Evolutionary conservation across 2,113 vertebrate species (phyloP).

Genomic region (Plestiodon gilberti): DNA sequence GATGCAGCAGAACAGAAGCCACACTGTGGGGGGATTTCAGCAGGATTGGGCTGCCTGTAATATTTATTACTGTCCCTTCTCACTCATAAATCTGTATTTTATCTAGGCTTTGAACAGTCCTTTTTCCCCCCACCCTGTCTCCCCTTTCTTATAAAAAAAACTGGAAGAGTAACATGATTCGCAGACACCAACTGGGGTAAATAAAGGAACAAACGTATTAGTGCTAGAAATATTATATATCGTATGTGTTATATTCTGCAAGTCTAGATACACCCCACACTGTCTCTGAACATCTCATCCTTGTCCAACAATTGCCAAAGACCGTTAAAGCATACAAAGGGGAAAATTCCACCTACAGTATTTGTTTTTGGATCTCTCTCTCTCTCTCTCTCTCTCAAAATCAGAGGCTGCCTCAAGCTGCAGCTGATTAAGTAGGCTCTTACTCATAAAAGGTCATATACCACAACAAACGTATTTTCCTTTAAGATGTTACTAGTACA

Average conservation of each 20-base stretch:
- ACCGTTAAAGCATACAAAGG: neutral
- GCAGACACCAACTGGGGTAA: neutral
- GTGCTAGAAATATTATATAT: neutral
- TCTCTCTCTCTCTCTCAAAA: neutral
- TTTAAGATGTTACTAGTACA: neutral
- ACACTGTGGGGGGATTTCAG: no score
- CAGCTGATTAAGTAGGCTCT: neutral
- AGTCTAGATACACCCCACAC: neutral
- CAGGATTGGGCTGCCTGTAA: no score
- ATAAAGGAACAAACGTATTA: neutral
- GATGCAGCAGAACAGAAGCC: no score
- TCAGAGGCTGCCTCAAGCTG: no score
- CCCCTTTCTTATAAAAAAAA: neutral
- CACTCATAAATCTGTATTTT: slow-evolving; percentile 10
- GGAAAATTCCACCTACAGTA: neutral
- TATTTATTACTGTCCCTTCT: slow-evolving; percentile 10
- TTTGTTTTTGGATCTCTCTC: neutral
- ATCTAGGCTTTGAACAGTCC: slow-evolving; percentile 4
- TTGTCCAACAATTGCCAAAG: neutral
- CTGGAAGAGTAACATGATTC: fast-evolving
- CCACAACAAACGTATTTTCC: neutral
- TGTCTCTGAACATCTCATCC: neutral
- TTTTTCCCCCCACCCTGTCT: neutral
- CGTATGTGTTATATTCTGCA: neutral
- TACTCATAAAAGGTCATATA: neutral